phyloP scores from a whole-genome alignment of 2,113 vertebrate genomes.

The Tricholaema leucomelas region DNA sequence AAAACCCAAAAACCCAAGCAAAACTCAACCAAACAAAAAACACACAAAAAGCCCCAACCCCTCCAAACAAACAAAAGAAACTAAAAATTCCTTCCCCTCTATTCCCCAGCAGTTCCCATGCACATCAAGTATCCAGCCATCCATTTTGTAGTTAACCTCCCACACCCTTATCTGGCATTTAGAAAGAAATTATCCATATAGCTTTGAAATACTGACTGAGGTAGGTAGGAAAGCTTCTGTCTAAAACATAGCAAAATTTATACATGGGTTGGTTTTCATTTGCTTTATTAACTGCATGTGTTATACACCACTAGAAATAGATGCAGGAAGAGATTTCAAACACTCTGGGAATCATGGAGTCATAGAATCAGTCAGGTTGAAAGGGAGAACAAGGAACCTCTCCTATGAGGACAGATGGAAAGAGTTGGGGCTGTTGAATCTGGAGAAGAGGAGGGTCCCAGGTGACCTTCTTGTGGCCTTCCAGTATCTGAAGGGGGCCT shows the following conservation, averaged over 20 bases:
- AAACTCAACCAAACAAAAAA: too few relatives aligned
- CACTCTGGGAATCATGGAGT: not conserved
- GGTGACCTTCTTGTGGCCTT: too few relatives aligned
- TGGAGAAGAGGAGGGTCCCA: too few relatives aligned
- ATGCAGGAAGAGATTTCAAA: not conserved
- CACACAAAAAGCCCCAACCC: too few relatives aligned
- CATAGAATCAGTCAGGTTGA: too few relatives aligned
- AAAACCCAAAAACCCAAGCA: not conserved
- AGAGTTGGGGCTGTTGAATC: too few relatives aligned
- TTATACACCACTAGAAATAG: not conserved
- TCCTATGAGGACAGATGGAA: too few relatives aligned
- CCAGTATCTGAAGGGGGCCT: too few relatives aligned
- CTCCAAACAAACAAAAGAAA: not conserved
- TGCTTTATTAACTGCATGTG: not conserved
- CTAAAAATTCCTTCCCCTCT: not conserved
- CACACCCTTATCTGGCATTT: not conserved
- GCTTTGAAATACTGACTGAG: not conserved
- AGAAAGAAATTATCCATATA: not conserved
- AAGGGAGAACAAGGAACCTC: too few relatives aligned
- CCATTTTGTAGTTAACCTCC: not conserved
- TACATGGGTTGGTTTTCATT: not conserved
- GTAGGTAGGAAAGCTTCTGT: not conserved
- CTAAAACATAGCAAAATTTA: not conserved
- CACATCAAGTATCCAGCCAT: not conserved
- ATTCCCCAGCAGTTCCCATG: not conserved